Conservation (phyloP, 2,888 invertebrate species). For the Nysson spinosus region DNA sequence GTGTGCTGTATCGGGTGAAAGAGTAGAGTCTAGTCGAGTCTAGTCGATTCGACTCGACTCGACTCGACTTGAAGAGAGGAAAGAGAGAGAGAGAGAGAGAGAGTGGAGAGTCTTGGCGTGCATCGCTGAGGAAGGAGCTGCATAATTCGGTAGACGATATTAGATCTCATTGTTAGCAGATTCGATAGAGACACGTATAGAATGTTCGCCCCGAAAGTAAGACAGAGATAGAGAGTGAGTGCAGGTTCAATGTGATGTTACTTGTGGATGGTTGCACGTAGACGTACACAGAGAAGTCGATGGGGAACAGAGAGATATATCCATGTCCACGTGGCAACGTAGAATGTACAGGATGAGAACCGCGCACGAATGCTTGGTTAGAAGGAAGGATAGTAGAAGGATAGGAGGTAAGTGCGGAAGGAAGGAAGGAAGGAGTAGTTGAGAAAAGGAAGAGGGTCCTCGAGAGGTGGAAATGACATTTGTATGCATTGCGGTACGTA, state of each 20-base stretch:
- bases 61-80: neutral
- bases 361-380: too few relatives aligned
- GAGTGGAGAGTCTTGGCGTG: too few relatives aligned
- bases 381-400: slow-evolving; percentile 33
- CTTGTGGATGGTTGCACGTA: neutral
- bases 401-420: slow-evolving; percentile 32
- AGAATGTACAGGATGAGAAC: slow-evolving; percentile 13
- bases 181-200: slow-evolving; percentile 46
- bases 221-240: too few relatives aligned
- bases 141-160: slow-evolving; percentile 63
- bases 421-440: slow-evolving; percentile 32
- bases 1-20: too few relatives aligned
- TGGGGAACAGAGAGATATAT: slow-evolving; percentile 1
- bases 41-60: slow-evolving; percentile 45
- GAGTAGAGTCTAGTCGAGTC: too few relatives aligned
- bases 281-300: neutral
- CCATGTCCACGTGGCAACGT: slow-evolving; percentile 16
- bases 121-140: slow-evolving; percentile 33
- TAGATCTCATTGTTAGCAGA: slow-evolving; percentile 61
- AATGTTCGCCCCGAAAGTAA: too few relatives aligned
- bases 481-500: slow-evolving; percentile 74
- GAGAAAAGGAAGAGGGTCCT: slow-evolving; percentile 36
- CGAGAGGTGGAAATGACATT: slow-evolving; percentile 68
- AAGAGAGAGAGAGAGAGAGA: neutral
- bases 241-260: slow-evolving; percentile 5